A percentile compares a stretch with the other conserved stretches of the same genome.
phyloP scores from a whole-genome alignment of 2,797 vertebrate species.

The Danio tinwini region DNA sequence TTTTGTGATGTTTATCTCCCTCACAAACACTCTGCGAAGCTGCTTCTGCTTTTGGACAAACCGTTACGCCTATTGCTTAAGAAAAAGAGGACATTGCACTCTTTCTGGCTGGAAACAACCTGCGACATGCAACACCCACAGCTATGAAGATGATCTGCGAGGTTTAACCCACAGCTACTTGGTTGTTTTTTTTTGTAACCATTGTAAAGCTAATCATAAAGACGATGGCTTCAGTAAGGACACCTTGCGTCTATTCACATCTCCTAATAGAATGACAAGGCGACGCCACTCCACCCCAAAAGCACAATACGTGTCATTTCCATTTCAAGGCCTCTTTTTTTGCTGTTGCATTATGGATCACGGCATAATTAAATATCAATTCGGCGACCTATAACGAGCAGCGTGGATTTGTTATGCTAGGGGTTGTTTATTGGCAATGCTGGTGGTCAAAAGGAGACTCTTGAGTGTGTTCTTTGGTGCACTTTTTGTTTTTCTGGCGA shows the following conservation, averaged over 20 bases:
- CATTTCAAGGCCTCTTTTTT: constrained; percentile 76
- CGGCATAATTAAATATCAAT: constrained; percentile 57
- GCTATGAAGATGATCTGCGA: constrained; percentile 21
- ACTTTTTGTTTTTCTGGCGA: constrained; percentile 24
- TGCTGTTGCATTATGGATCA: constrained; percentile 74
- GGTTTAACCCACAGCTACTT: background rate
- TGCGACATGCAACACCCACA: constrained; percentile 21
- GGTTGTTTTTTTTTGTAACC: constrained; percentile 10
- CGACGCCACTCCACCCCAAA: constrained; percentile 64
- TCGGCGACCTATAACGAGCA: constrained; percentile 41
- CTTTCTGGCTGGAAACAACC: constrained; percentile 1
- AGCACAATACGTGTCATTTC: constrained; percentile 74
- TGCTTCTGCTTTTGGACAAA: constrained; percentile 27
- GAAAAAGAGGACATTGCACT: constrained; percentile 34
- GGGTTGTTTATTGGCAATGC: constrained; percentile 43
- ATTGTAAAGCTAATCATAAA: constrained; percentile 35
- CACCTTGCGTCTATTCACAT: constrained; percentile 53
- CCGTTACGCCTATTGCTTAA: constrained; percentile 5
- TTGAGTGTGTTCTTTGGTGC: constrained; percentile 48
- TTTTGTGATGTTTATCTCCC: constrained; percentile 4
- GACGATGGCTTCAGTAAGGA: constrained; percentile 29
- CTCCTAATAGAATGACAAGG: constrained; percentile 60
- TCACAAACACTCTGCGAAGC: background rate
- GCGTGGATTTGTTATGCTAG: background rate
- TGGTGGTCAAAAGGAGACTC: constrained; percentile 38